phyloP scores from a whole-genome alignment of 2,113 vertebrate species.

The Terrapene triunguis region DNA sequence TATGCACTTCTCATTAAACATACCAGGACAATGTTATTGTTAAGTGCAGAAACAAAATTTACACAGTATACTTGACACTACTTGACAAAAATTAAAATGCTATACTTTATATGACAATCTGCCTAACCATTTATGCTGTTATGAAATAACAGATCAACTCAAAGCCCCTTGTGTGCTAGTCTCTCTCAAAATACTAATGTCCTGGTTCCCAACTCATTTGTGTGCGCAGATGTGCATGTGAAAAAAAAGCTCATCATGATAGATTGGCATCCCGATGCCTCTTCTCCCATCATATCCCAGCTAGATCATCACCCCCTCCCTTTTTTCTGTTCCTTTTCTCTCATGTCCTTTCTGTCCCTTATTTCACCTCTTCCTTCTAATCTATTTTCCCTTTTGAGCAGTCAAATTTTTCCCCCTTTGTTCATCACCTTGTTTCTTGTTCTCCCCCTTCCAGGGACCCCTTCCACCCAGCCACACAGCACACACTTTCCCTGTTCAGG shows the following conservation, averaged over 20 bases:
- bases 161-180: background rate
- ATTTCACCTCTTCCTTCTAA: background rate
- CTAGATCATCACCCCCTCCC: background rate
- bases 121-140: background rate
- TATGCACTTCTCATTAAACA: constrained; percentile 7
- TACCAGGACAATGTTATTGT: background rate
- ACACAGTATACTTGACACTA: background rate
- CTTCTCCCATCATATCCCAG: background rate
- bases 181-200: background rate
- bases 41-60: background rate
- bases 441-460: background rate
- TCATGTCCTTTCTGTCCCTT: background rate
- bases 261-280: background rate
- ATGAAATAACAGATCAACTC: background rate
- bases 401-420: background rate
- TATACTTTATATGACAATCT: background rate
- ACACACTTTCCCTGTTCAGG: background rate
- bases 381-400: background rate
- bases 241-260: background rate
- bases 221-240: background rate
- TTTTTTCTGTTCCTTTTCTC: background rate
- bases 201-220: background rate
- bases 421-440: background rate
- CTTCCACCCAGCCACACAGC: background rate
- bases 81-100: constrained; percentile 27